Base-by-base conservation (phyloP, 2,113 vertebrate genomes). In the Cavia porcellus region DNA sequence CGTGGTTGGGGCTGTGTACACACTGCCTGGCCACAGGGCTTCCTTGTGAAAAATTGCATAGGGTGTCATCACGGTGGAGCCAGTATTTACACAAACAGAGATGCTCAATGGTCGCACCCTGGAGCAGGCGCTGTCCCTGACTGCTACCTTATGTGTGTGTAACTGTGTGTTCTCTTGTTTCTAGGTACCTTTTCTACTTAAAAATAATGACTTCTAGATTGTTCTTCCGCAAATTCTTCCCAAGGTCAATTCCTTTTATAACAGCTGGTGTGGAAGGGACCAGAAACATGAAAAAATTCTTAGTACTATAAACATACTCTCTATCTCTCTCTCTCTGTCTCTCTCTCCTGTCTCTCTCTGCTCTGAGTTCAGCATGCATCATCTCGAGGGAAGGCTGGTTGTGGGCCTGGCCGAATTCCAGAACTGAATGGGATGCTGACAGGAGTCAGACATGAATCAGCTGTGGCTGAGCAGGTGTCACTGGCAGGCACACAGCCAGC, bases 171-270 rank as follows among this genome's bases (percentile, higher is more conserved):
- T 85, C 74, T 94, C n/a, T 55, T 96, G 35, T 87, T 94, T 75
- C 42, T 74, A 61, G 90, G 74, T 42, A 47, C 57, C 12, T 81
- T 86, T 96, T 45, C 62, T 92, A 24, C 42, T 84, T 74, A 64
- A 91, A 90, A 79, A 70, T 45, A 57, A 45, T 93, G 88, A 62
- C 50, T 68, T 89, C 64, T 75, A 89, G 24, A 52, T 75, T 59
- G 35, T 92, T 89, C 61, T 88, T 87, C 38, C 80, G 84, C 32
- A 87, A 79, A 74, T 45, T 90, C 57, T 85, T 68, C 50, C 61
- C 28, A 30, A 47, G 19, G 64, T 57, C 50, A 50, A 20, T 72
- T 74, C 70, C 20, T 93, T 64, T 30, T 35, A 62, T 92, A 80
- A 5, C 5, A 66, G 68, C 50, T 74, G 77, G 9, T 80, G 12